Base-by-base conservation (phyloP, 2,888 invertebrate species). In the Drosophila sordidula region DNA sequence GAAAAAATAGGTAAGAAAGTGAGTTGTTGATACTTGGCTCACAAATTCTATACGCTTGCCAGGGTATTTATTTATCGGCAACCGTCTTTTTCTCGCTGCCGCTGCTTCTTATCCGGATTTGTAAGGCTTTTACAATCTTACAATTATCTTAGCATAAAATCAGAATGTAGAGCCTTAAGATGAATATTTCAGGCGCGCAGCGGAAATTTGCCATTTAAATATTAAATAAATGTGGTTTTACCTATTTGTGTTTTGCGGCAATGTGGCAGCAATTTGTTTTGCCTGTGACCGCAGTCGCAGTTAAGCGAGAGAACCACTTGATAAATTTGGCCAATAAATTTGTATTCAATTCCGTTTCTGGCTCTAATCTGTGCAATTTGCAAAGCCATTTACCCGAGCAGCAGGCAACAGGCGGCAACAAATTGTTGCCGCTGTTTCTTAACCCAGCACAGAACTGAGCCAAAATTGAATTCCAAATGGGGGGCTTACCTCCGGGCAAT, bases 271-370 rank as follows among this genome's bases (percentile, higher is more conserved):
- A 56, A 32, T 59, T 51, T 51, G 45, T 44, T 38, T 26, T 2
- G 22, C 34, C 34, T 14, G 14, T 6, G 6, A 22, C 5, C 12
- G 12, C 12, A 6, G 8, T 12, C 14, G 59, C 46, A 54, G 54
- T 39, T 41, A n/a, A 29, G 26, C 22, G 29, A 12, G 49, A 9
- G 29, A 39, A 45, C 16, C 32, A 46, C 39, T 54, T 72, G 67
- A 72, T 57, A 61, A 72, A 72, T 72, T 46, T 26, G 54, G 4
- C 5, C 57, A 62, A 72, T 72, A 57, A 72, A 72, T 72, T 66
- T 14, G 50, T 47, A 57, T 66, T 59, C 29, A 56, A 70, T 59
- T 49, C 49, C 32, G 58, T 64, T 55, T 42, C 38, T 54, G 41
- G 26, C 32, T 16, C 32, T 44, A 65, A 64, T 58, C 41, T 58